Percentiles rank a stretch among this genome's conserved stretches.
Conservation (phyloP, 2,113 vertebrate species). For the Mustela nigripes region DNA sequence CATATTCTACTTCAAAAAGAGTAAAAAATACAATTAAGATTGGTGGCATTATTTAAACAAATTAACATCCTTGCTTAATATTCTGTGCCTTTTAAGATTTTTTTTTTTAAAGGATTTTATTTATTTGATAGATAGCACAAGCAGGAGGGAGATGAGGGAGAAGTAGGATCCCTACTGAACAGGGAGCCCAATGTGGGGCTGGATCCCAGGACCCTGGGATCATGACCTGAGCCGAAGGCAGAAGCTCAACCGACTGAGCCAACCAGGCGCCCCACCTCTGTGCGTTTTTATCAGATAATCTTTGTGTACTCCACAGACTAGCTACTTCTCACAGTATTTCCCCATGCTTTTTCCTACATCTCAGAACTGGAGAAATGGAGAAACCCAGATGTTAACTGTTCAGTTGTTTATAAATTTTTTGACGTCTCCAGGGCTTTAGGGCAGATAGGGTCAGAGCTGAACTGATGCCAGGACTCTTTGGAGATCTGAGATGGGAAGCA, state of each 20-base stretch:
- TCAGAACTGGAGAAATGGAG: not conserved
- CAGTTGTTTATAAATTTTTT: not conserved
- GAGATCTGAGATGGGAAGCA: not conserved
- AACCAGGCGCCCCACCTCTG: not conserved
- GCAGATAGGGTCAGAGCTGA: not conserved
- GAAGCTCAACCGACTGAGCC: no score
- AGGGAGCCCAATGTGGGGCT: no score
- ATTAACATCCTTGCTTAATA: not conserved
- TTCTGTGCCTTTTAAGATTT: not conserved
- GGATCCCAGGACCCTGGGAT: no score
- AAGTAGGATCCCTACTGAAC: no score
- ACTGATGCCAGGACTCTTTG: not conserved
- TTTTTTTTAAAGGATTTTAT: no score
- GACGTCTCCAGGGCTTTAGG: not conserved
- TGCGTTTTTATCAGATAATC: not conserved
- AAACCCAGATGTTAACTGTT: not conserved
- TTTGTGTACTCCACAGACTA: not conserved
- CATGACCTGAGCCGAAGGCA: no score
- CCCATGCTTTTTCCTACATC: not conserved
- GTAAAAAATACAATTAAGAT: not conserved
- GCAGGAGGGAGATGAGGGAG: no score
- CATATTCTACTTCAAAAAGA: conserved; percentile 41
- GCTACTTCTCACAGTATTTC: not conserved
- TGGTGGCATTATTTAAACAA: not conserved
- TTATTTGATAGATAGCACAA: no score